These are phyloP conservation scores for Pachyseris speciosa DNA, from an alignment of 64 coral and sea anemone genomes.

Conservation along the genomic window DNA sequence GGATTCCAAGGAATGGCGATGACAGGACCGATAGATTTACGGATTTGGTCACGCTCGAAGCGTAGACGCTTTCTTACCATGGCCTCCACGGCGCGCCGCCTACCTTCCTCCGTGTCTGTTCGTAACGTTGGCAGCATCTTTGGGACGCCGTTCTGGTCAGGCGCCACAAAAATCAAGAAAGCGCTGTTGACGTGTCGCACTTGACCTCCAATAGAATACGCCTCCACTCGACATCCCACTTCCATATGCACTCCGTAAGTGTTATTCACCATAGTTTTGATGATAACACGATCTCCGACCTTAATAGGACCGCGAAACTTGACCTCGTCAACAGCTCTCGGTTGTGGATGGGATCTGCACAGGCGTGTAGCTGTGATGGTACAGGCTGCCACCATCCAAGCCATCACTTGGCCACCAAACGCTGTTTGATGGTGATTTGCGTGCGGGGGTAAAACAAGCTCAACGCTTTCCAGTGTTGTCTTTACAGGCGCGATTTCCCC, in stretches of 20 bases:
- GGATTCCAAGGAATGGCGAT: constrained; percentile 72
- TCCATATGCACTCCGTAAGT: constrained; percentile 64
- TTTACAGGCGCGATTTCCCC: not conserved
- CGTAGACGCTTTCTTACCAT: constrained; percentile 48
- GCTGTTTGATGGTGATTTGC: constrained; percentile 85
- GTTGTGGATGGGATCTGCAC: constrained; percentile 53
- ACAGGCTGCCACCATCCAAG: constrained; percentile 82
- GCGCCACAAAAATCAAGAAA: constrained; percentile 73
- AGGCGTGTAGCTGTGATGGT: constrained; percentile 74
- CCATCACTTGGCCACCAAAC: constrained; percentile 87
- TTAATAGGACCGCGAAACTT: constrained; percentile 67
- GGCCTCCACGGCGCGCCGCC: constrained; percentile 58
- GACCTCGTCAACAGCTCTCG: constrained; percentile 72
- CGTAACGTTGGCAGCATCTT: constrained; percentile 28
- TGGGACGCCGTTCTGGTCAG: constrained; percentile 28
- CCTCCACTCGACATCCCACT: constrained; percentile 81
- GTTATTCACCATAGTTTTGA: constrained; percentile 84
- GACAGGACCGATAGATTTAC: constrained; percentile 70
- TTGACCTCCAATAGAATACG: constrained; percentile 66
- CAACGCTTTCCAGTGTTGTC: constrained; percentile 68
- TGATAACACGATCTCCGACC: constrained; percentile 72
- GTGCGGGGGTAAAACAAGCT: constrained; percentile 77
- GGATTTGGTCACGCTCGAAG: constrained; percentile 68
- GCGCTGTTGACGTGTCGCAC: constrained; percentile 83
- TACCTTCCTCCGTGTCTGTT: constrained; percentile 29